These are phyloP conservation scores for Eutrigla gurnardus DNA, from an alignment of 2,797 vertebrate species.

Conservation along the genomic window DNA sequence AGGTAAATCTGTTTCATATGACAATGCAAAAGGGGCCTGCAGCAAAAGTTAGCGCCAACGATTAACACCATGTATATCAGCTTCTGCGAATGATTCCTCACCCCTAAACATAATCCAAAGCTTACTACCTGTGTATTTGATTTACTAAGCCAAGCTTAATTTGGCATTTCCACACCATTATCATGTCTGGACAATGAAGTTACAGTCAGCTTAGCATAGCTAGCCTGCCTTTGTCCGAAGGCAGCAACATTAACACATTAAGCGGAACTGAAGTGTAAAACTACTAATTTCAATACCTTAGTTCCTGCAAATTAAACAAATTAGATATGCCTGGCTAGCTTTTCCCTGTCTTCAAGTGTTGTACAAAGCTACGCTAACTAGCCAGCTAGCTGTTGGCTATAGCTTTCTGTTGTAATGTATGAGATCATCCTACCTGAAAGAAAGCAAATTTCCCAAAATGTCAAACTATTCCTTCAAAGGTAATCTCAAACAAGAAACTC, in stretches of 20 bases:
- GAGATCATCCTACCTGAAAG: background rate
- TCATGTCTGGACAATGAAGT: background rate
- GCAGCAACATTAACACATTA: background rate
- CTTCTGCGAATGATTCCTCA: slow-evolving; percentile 3
- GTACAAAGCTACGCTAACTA: background rate
- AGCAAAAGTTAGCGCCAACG: slow-evolving; percentile 31
- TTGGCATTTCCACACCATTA: background rate
- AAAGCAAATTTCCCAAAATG: background rate
- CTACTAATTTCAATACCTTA: background rate
- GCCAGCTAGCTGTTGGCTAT: background rate
- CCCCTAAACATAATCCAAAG: too few species aligned
- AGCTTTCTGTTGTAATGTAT: background rate
- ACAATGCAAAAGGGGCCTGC: slow-evolving; percentile 56
- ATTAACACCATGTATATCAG: slow-evolving; percentile 11
- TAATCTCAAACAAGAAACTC: background rate
- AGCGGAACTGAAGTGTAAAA: background rate
- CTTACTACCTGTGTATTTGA: background rate
- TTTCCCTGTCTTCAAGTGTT: background rate
- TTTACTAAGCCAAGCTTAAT: background rate
- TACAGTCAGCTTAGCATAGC: background rate
- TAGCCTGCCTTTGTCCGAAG: background rate
- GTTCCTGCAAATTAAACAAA: background rate
- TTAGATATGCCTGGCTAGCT: background rate
- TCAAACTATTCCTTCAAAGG: background rate
- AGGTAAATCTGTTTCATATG: slow-evolving; percentile 84